phyloP scores from a whole-genome alignment of 2,113 vertebrate species.

The Sphyrna mokarran region DNA sequence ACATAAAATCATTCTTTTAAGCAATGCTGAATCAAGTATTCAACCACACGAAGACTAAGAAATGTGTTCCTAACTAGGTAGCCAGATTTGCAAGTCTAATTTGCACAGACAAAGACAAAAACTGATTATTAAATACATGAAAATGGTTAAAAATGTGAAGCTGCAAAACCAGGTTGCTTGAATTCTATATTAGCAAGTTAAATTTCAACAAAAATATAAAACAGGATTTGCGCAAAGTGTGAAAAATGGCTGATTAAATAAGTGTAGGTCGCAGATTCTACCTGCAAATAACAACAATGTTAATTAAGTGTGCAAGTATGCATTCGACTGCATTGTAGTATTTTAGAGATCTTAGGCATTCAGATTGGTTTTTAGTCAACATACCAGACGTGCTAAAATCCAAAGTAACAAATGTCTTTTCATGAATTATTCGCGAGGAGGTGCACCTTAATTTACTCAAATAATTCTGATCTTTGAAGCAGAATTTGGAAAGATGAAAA shows the following conservation, averaged over 20 bases:
- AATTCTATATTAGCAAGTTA: background rate
- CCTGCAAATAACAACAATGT: background rate
- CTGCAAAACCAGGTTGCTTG: conserved; percentile 5
- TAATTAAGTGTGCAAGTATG: conserved; percentile 18
- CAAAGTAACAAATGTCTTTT: conserved; percentile 16
- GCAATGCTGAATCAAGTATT: background rate
- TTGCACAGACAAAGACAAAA: background rate
- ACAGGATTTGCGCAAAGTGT: background rate
- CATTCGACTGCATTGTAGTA: conserved; percentile 1
- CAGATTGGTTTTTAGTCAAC: conserved; percentile 12
- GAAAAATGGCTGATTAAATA: conserved; percentile 6
- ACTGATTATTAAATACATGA: conserved; percentile 9
- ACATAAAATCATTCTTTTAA: background rate
- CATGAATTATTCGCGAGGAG: conserved; percentile 14
- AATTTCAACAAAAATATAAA: background rate
- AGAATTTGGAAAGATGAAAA: background rate
- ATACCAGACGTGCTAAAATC: conserved; percentile 24
- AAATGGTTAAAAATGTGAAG: background rate
- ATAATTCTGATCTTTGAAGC: conserved; percentile 7
- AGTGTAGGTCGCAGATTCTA: background rate
- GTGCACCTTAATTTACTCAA: background rate
- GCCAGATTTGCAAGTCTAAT: conserved; percentile 33
- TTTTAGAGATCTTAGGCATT: background rate
- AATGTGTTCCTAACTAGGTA: background rate
- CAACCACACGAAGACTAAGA: background rate